phyloP scores from a whole-genome alignment of 64 coral and sea anemone species.

The Catalaphyllia jardinei region DNA sequence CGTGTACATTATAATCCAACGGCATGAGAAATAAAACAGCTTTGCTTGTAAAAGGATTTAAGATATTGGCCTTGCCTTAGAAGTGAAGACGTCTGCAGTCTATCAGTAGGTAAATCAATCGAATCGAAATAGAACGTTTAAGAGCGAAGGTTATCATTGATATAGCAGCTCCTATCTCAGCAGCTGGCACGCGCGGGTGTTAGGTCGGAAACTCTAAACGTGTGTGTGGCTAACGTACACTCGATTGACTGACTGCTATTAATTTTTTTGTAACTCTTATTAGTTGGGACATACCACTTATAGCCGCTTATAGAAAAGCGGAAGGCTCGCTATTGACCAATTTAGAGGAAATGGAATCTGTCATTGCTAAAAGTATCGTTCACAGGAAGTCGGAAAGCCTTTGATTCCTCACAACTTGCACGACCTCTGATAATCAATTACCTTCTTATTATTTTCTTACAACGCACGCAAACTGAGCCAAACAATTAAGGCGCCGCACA shows the following conservation, averaged over 20 bases:
- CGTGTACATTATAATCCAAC: not conserved
- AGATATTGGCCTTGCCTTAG: not conserved
- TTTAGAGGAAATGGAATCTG: conserved; percentile 38
- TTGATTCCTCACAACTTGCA: not conserved
- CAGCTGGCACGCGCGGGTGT: not conserved
- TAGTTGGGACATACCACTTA: not conserved
- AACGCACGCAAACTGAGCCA: conserved; percentile 9
- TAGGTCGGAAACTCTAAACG: not conserved
- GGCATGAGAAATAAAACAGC: not conserved
- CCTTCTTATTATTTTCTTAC: conserved; percentile 7
- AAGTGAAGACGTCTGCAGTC: conserved; percentile 2
- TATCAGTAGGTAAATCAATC: conserved; percentile 19
- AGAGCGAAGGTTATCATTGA: conserved; percentile 13
- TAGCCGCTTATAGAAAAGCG: not conserved
- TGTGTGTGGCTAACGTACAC: not conserved
- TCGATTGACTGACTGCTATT: not conserved
- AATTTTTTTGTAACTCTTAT: not conserved
- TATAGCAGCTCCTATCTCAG: conserved; percentile 1
- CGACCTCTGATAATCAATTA: conserved; percentile 31
- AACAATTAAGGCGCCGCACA: not conserved
- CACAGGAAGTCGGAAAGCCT: conserved; percentile 41
- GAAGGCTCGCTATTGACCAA: conserved; percentile 28
- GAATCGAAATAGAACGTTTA: conserved; percentile 20
- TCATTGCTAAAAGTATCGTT: conserved; percentile 27
- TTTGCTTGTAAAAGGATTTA: not conserved